Conservation (phyloP, 2,113 vertebrate species). For the Cavia aperea region DNA sequence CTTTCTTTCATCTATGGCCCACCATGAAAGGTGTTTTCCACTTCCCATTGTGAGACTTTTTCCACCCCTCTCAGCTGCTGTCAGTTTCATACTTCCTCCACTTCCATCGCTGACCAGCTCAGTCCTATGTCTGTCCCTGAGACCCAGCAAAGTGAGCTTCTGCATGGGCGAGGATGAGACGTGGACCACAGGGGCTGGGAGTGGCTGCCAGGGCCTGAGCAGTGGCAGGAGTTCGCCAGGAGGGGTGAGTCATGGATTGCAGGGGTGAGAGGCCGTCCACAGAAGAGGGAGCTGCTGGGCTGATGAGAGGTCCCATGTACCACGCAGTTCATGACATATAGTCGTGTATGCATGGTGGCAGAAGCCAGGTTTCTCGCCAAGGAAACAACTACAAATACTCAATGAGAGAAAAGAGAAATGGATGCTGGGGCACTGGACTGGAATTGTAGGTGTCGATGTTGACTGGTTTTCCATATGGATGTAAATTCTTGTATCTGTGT, state of each 20-base stretch:
- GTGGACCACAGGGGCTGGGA: too few relatives aligned
- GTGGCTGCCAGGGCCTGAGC: background rate
- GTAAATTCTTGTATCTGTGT: background rate
- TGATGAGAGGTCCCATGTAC: too few relatives aligned
- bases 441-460: background rate
- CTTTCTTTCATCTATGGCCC: too few relatives aligned
- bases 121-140: background rate
- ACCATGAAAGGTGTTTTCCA: background rate
- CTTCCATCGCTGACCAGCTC: background rate
- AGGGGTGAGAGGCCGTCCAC: too few relatives aligned
- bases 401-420: background rate
- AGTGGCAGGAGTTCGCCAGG: background rate
- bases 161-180: too few relatives aligned
- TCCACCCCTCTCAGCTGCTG: background rate
- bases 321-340: background rate
- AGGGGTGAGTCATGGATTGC: background rate
- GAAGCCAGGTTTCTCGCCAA: background rate
- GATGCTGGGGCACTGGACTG: background rate
- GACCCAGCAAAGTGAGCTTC: background rate
- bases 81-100: background rate
- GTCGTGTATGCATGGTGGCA: background rate
- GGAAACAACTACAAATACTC: background rate
- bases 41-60: background rate
- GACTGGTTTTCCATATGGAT: background rate
- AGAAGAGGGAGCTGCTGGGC: background rate